Evolutionary conservation across 2,113 vertebrate genomes (phyloP).

Genomic region (Barnardius zonarius): DNA sequence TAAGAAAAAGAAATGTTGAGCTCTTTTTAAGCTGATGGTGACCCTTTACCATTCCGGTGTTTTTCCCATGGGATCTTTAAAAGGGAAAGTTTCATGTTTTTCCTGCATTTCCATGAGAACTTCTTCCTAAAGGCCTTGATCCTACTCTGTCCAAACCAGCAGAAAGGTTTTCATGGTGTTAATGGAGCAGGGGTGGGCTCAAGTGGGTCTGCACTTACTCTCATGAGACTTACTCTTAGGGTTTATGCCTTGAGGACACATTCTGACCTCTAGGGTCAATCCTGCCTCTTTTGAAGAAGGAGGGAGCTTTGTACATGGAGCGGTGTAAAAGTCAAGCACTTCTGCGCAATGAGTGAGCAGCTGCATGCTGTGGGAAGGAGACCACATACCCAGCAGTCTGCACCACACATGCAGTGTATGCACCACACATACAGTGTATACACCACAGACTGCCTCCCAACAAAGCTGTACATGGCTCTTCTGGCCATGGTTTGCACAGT

Average conservation of each 20-base stretch:
- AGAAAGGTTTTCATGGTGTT: conserved; percentile 24
- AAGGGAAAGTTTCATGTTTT: conserved; percentile 26
- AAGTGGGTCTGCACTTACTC: background rate
- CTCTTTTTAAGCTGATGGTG: conserved; percentile 30
- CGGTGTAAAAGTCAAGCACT: background rate
- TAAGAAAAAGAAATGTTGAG: conserved; percentile 55
- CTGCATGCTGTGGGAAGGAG: conserved; percentile 4
- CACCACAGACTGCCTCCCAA: background rate
- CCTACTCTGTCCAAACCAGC: background rate
- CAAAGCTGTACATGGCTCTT: background rate
- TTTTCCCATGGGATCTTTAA: conserved; percentile 43
- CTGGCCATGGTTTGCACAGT: background rate
- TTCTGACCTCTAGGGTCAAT: conserved; percentile 26
- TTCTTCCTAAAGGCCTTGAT: background rate
- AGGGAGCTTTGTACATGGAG: background rate
- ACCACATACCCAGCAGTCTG: background rate
- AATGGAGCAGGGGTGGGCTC: background rate
- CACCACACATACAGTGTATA: background rate
- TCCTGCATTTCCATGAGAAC: background rate
- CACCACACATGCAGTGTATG: background rate
- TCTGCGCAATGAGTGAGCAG: background rate
- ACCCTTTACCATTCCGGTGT: conserved; percentile 14
- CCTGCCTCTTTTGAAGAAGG: conserved; percentile 30
- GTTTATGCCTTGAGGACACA: background rate
- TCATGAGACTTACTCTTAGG: background rate